A percentile compares a stretch with the other conserved stretches of the same genome.
Conservation (phyloP, 2,797 vertebrate genomes). For the Vultur gryphus region DNA sequence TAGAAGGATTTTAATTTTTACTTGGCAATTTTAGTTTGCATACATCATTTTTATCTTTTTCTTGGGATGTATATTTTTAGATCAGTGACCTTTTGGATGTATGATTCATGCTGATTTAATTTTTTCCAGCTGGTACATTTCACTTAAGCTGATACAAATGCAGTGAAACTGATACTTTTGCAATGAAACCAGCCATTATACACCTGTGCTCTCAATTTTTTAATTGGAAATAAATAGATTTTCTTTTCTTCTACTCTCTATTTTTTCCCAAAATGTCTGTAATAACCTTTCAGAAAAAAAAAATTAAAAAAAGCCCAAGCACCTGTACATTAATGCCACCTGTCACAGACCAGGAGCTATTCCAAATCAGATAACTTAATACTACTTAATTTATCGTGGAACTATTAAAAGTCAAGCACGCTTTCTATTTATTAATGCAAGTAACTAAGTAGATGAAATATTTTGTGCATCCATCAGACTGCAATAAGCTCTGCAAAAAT, state of each 20-base stretch:
- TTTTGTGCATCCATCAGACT: not conserved
- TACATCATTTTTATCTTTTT: slow-evolving; percentile 50
- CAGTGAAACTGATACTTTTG: slow-evolving; percentile 34
- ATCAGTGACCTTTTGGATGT: slow-evolving; percentile 64
- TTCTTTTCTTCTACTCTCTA: not conserved
- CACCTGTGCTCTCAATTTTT: slow-evolving; percentile 50
- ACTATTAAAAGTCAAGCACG: not conserved
- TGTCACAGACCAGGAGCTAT: not conserved
- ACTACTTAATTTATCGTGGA: not conserved
- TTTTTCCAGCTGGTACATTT: slow-evolving; percentile 67
- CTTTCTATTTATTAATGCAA: not conserved
- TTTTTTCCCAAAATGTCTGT: not conserved
- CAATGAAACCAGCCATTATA: slow-evolving; percentile 44
- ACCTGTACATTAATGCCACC: not conserved
- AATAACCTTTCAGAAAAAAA: not conserved
- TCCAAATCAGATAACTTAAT: not conserved
- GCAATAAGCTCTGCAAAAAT: not conserved
- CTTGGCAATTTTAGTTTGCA: slow-evolving; percentile 42
- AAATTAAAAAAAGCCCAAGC: not conserved
- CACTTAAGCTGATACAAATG: slow-evolving; percentile 56
- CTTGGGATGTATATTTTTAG: slow-evolving; percentile 68
- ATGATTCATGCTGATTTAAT: slow-evolving; percentile 69
- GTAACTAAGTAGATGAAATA: not conserved
- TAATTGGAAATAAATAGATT: not conserved
- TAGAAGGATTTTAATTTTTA: slow-evolving; percentile 39